A percentile compares a stretch with the other conserved stretches of the same genome.
Conservation (phyloP, 2,888 invertebrate genomes). For the Papilio protenor region DNA sequence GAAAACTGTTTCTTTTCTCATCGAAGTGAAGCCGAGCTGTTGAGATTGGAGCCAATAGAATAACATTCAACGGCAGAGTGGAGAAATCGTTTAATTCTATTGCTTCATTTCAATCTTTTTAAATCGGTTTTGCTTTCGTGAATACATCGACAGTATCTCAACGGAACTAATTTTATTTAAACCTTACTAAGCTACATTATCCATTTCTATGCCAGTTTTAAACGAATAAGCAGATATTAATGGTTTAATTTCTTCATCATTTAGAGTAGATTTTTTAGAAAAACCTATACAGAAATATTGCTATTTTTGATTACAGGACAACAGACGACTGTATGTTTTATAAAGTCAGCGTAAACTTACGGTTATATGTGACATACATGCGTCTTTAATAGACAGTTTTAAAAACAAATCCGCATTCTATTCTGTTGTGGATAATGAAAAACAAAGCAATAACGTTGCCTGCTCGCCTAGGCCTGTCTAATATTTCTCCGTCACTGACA, state of each 20-base stretch:
- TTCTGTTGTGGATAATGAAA: slow-evolving; percentile 24
- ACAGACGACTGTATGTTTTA: background rate
- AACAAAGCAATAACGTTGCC: slow-evolving; percentile 29
- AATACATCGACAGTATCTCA: slow-evolving; percentile 28
- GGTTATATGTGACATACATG: background rate
- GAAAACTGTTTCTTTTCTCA: slow-evolving; percentile 40
- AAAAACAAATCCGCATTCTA: slow-evolving; percentile 11
- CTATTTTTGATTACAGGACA: background rate
- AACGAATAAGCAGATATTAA: background rate
- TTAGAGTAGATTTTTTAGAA: background rate
- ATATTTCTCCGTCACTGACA: slow-evolving; percentile 44
- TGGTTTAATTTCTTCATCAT: background rate
- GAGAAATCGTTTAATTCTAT: slow-evolving; percentile 44
- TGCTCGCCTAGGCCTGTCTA: slow-evolving; percentile 37
- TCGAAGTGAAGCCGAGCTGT: slow-evolving; percentile 39
- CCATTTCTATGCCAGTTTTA: background rate
- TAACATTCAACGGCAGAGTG: slow-evolving; percentile 43
- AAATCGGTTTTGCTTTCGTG: slow-evolving; percentile 38
- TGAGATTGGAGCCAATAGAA: slow-evolving; percentile 44
- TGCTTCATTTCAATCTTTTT: slow-evolving; percentile 44
- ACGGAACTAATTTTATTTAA: slow-evolving; percentile 30
- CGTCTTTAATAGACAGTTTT: background rate
- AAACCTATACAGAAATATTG: background rate
- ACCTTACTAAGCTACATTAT: slow-evolving; percentile 1
- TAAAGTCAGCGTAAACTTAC: background rate